These are phyloP conservation scores for Oreochromis grahami DNA, from an alignment of 2,797 vertebrate genomes.

Conservation along the genomic window DNA sequence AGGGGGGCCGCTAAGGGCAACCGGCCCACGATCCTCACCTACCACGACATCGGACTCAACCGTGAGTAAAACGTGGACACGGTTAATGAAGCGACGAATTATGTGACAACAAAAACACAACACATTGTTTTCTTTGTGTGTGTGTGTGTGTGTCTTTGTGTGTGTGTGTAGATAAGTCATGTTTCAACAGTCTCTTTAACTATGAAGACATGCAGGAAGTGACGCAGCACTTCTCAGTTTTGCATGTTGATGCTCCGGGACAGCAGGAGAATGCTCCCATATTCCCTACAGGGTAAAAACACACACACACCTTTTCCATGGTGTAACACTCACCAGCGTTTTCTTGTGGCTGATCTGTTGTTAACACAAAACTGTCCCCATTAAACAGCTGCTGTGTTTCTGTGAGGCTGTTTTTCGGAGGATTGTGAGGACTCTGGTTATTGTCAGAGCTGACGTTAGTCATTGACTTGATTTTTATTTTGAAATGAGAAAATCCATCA, in stretches of 20 bases:
- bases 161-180: slow-evolving; percentile 87
- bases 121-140: neutral
- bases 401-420: neutral
- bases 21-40: slow-evolving; percentile 92
- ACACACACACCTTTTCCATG: neutral
- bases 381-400: neutral
- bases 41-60: slow-evolving; percentile 95
- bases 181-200: slow-evolving; percentile 96
- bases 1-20: slow-evolving; percentile 87
- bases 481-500: neutral
- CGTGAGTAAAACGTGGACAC: slow-evolving; percentile 77
- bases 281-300: slow-evolving; percentile 73
- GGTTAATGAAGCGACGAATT: neutral
- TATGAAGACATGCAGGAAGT: slow-evolving; percentile 97
- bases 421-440: neutral
- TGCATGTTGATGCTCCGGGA: slow-evolving; percentile 92
- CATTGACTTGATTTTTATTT: neutral
- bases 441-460: neutral
- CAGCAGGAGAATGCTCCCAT: slow-evolving; percentile 90
- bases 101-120: neutral
- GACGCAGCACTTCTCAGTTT: slow-evolving; percentile 92
- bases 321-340: neutral
- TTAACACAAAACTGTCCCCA: rapidly evolving
- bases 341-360: neutral
- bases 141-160: neutral